phyloP scores from a whole-genome alignment of 2,113 vertebrate species.

The Aleadryas rufinucha region DNA sequence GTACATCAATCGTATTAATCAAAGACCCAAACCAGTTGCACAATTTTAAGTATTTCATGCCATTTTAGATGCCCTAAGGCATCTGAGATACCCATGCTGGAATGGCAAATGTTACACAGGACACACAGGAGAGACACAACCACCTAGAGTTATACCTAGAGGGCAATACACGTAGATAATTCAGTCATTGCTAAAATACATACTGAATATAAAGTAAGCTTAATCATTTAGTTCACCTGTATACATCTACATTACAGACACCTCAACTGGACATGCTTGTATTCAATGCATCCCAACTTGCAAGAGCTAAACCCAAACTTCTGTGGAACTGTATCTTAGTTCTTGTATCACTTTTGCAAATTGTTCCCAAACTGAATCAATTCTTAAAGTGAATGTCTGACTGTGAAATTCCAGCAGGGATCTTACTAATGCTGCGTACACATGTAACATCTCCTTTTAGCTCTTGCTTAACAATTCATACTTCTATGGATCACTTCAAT shows the following conservation, averaged over 20 bases:
- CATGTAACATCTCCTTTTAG: background rate
- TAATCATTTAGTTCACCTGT: background rate
- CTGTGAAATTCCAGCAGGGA: background rate
- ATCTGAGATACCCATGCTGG: background rate
- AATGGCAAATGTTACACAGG: background rate
- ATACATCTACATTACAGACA: background rate
- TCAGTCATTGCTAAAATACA: background rate
- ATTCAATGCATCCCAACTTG: background rate
- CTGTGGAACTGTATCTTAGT: background rate
- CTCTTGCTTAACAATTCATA: background rate
- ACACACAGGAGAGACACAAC: background rate
- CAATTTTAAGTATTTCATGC: background rate
- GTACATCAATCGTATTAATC: background rate
- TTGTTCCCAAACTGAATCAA: background rate
- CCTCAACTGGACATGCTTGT: background rate
- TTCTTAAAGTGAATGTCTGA: background rate
- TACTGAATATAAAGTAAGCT: background rate
- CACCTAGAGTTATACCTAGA: background rate
- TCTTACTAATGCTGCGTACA: background rate
- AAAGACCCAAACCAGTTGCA: background rate
- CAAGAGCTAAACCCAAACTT: background rate
- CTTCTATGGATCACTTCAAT: background rate
- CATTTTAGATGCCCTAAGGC: background rate
- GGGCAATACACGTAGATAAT: background rate
- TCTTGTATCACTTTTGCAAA: background rate